Evolutionary conservation across 2,113 vertebrate species (phyloP), one percentile per base, ranked within the genome.

Genomic region (Sapajus apella): DNA sequence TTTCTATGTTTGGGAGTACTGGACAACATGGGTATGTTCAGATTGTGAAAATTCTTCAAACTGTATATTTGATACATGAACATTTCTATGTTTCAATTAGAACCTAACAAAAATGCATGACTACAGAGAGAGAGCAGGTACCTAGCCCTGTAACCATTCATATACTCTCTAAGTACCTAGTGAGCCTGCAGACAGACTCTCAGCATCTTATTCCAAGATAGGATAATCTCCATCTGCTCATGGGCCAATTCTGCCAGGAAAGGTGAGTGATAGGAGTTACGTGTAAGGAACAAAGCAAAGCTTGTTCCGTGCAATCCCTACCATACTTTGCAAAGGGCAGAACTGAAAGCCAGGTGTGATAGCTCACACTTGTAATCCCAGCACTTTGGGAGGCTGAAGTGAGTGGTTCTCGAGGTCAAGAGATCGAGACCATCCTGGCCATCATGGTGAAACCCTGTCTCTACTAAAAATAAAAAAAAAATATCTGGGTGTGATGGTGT

Each of bases 11-110:
- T 83, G 45, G 8, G 35, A 5, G 43, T 43, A 35, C 8, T 70
- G 56, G 77, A 80, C 58, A 14, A 32, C 1, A 0, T 0, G 8
- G 3, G 1, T 43, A 0, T 61, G 56, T 76, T 64, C 55, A 12
- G 18, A 56, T 32, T 21, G 37, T 61, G 47, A 55, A 7, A 68
- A 90, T 80, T 88, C 58, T 64, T 75, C 82, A 45, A 12, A 8
- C 35, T 35, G 5, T 21, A 0, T 45, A 3, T 76, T 70, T 66
- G 8, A 80, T 64, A 61, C 25, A 25, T 21, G 27, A 72, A 20
- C 21, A 17, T 37, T 83, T 86, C 87, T 43, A 0, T 30, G 55
- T 25, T 55, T 83, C 75, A 70, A 2, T 64, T 73, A n/a, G 64
- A 89, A 75, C 20, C 47, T 64, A 58, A 43, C 7, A 85, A 23